Evolutionary conservation across 2,888 invertebrate genomes (phyloP).

Genomic region (Drosophila glabriapex): DNA sequence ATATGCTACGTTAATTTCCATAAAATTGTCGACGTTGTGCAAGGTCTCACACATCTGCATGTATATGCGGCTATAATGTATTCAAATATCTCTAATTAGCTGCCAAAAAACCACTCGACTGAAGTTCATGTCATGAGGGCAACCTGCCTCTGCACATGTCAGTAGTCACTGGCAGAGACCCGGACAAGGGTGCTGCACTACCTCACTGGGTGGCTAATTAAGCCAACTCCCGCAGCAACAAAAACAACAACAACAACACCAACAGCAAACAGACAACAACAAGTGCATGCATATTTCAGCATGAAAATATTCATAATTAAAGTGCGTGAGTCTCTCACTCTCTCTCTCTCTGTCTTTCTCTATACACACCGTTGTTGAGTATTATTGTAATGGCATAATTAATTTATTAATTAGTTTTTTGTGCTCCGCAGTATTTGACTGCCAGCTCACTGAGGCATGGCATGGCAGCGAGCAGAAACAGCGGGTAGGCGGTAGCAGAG

Average conservation of each 20-base stretch:
- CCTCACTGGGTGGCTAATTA: conserved; percentile 73
- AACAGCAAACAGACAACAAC: conserved; percentile 22
- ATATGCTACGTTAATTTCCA: conserved; percentile 46
- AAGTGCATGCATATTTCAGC: conserved; percentile 73
- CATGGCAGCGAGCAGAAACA: conserved; percentile 59
- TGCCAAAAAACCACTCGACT: conserved; percentile 59
- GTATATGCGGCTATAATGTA: conserved; percentile 43
- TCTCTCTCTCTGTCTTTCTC: not conserved
- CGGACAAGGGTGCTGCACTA: conserved; percentile 34
- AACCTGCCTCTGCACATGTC: conserved; percentile 37
- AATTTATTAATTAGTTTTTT: conserved; percentile 81
- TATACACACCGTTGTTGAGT: conserved; percentile 25
- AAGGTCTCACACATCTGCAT: conserved; percentile 19
- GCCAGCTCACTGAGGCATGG: conserved; percentile 58
- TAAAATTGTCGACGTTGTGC: conserved; percentile 56
- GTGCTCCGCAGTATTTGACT: conserved; percentile 32
- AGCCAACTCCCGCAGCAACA: conserved; percentile 74
- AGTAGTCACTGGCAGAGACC: conserved; percentile 11
- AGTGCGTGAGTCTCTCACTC: conserved; percentile 63
- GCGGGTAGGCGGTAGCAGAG: conserved; percentile 38
- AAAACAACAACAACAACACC: conserved; percentile 24
- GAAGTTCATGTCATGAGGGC: conserved; percentile 39
- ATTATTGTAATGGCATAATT: conserved; percentile 80
- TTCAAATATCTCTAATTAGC: conserved; percentile 70
- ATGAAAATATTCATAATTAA: conserved; percentile 80